Evolutionary conservation across 2,888 invertebrate genomes (phyloP).

Genomic region (Oligia latruncula): DNA sequence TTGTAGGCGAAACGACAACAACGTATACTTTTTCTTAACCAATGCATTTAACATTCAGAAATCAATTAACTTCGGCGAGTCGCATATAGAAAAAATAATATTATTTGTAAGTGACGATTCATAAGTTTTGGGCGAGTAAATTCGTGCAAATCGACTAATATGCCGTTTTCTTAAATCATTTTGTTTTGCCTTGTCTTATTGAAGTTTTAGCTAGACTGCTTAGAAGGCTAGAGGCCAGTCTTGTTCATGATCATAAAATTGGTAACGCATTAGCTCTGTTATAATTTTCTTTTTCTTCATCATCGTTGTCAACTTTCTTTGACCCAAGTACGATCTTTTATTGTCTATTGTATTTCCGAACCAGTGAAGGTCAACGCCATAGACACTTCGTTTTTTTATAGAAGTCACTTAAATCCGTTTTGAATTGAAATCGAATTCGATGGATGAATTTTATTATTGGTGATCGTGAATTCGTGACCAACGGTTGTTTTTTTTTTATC

Average conservation of each 20-base stretch:
- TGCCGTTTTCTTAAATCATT: no score
- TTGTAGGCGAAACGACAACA: no score
- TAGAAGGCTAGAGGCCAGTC: slow-evolving; percentile 2
- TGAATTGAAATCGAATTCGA: slow-evolving; percentile 30
- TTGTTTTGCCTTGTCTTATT: not conserved
- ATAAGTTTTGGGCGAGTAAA: no score
- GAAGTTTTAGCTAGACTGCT: not conserved
- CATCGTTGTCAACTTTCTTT: not conserved
- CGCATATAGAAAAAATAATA: no score
- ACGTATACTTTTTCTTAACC: no score
- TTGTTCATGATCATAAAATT: slow-evolving; percentile 24
- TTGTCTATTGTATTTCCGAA: not conserved
- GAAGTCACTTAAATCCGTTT: slow-evolving; percentile 41
- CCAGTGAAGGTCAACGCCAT: slow-evolving; percentile 35
- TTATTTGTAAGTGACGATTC: no score
- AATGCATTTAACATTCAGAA: no score
- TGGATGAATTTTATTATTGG: slow-evolving; percentile 27
- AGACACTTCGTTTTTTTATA: slow-evolving; percentile 10
- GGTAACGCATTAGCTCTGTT: slow-evolving; percentile 10
- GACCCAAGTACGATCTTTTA: slow-evolving; percentile 1
- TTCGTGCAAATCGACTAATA: no score
- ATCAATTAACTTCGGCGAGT: no score
- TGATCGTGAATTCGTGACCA: slow-evolving; percentile 55
- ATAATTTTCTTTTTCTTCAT: slow-evolving; percentile 10
- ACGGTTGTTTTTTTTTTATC: slow-evolving; percentile 40